Percentiles rank a stretch among this genome's conserved stretches.
These are phyloP conservation scores for Phaetusa simplex DNA, from an alignment of 2,113 vertebrate species.

Conservation along the genomic window DNA sequence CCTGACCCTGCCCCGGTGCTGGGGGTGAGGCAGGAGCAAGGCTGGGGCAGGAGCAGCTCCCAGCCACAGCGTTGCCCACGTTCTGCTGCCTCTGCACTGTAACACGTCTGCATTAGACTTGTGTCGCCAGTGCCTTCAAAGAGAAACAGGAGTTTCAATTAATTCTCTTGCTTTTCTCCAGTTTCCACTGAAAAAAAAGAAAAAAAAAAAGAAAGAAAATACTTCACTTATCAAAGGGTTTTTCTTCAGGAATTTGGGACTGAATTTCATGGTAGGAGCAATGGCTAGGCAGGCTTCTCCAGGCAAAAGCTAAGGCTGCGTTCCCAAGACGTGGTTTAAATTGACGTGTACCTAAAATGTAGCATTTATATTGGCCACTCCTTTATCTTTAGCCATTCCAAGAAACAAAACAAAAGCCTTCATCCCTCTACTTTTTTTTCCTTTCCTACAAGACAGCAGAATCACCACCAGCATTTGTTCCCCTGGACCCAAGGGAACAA, in stretches of 20 bases:
- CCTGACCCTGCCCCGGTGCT: fast-evolving
- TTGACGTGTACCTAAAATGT: background rate
- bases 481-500: background rate
- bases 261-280: background rate
- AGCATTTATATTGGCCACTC: background rate
- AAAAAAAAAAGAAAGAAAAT: background rate
- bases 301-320: background rate
- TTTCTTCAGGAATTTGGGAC: background rate
- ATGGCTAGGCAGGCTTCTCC: background rate
- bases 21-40: background rate
- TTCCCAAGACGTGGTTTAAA: background rate
- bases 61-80: fast-evolving
- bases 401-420: background rate
- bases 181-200: background rate
- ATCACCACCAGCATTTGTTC: background rate
- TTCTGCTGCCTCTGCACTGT: background rate
- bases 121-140: background rate
- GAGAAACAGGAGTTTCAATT: background rate
- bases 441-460: background rate
- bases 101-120: background rate
- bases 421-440: background rate
- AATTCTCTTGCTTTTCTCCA: background rate
- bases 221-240: background rate
- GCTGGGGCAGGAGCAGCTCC: background rate
- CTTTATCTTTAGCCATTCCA: background rate